phyloP scores from a whole-genome alignment of 35 echinoderm and acorn worm genomes.

The Diadema setosum region DNA sequence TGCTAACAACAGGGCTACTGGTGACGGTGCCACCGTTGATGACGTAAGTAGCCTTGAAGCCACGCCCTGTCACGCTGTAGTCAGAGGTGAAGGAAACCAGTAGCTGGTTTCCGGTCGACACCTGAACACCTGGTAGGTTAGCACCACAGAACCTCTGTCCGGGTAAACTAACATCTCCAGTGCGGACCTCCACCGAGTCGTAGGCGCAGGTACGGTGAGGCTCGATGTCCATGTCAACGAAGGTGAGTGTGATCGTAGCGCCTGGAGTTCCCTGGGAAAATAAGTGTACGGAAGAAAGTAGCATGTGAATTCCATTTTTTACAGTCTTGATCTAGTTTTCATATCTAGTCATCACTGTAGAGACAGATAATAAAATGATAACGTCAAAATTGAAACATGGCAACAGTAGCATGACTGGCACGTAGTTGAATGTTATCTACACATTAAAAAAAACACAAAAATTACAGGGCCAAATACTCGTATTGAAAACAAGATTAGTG shows the following conservation, averaged over 20 bases:
- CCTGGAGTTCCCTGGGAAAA: not conserved
- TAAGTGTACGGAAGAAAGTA: not conserved
- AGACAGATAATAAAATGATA: too few species aligned
- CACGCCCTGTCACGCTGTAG: not conserved
- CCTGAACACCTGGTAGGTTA: not conserved
- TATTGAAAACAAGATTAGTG: too few species aligned
- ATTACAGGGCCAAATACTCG: too few species aligned
- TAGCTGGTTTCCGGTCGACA: slow-evolving; percentile 6
- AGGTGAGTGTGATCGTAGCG: not conserved
- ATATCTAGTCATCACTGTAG: too few species aligned
- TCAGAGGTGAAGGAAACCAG: slow-evolving; percentile 22
- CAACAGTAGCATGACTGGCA: too few species aligned
- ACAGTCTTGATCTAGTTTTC: too few species aligned
- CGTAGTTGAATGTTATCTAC: too few species aligned
- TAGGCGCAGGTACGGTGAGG: not conserved
- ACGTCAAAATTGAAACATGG: too few species aligned
- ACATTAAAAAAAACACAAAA: too few species aligned
- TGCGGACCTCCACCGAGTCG: not conserved
- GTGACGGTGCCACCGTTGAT: not conserved
- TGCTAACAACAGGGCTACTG: not conserved
- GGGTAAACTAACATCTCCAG: not conserved
- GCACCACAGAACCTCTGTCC: slow-evolving; percentile 35
- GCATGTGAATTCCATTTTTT: not conserved
- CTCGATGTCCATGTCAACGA: not conserved
- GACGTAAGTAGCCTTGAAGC: slow-evolving; percentile 30